Evolutionary conservation across 2,797 vertebrate species (phyloP), one percentile per base, ranked within the genome.

Genomic region (Falco biarmicus): DNA sequence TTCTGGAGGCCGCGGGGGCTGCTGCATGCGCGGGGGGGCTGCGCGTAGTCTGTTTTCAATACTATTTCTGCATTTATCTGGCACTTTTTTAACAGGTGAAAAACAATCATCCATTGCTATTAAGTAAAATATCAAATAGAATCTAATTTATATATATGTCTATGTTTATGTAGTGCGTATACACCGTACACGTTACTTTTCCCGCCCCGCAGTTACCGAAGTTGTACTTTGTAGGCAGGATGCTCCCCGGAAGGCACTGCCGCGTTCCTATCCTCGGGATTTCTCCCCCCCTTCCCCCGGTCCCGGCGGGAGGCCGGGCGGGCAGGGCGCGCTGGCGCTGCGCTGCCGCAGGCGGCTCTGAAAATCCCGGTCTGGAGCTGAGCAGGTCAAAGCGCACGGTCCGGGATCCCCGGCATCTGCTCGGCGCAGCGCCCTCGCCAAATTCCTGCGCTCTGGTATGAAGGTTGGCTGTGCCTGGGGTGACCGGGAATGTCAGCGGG

Each of bases 351-450:
- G 81, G 53, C 73, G n/a, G 87, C 85, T 90, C 51, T 85, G 86
- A 60, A 76, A 79, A 83, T 76, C 90, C 29, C 57, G 87, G 54
- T 60, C 75, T 26, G 66, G 53, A 87, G 83, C 83, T 13, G 76
- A 70, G 66, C 71, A 25, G 75, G 41, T 51, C 45, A 56, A 83
- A 64, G 71, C 89, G 11, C 95, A 73, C 50, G 14, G 47, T 6
- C 68, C 50, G 83, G 88, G 83, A 79, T 94, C 87, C 90, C 89
- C 93, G 29, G 90, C 90, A 89, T 61, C 80, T 84, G 89, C 59
- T 68, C 10, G 63, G 24, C 59, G 29, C 32, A 47, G 32, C 20
- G 47, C 10, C 61, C 51, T 28, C 37, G 89, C 92, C 92, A 89
- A 84, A 93, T 87, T 78, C 88, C 82, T 45, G 45, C 83, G 85